Base-by-base conservation (phyloP, 2,113 vertebrate species). In the Brachyistius frenatus region DNA sequence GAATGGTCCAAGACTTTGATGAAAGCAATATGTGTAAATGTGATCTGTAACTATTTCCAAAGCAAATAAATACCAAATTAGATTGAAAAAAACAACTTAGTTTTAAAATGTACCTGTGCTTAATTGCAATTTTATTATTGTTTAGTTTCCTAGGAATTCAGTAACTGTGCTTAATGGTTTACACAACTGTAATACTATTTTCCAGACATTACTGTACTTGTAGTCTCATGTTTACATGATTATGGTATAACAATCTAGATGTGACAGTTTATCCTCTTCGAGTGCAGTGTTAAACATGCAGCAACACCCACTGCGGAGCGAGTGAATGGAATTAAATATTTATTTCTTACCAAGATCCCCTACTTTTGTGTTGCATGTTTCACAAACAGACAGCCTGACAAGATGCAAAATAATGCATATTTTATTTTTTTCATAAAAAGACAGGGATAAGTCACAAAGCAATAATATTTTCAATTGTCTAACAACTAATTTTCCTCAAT, bases 401-500 rank as follows among this genome's bases (percentile, higher is more conserved):
- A 41, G 78, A 50, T 86, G 81, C 81, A 80, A 84, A 79, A 62
- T 73, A 82, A 89, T 85, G 87, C 86, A 83, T 78, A 36, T 91
- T 92, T 91, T 91, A 62, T 87, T 91, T 71, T 66, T 88, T 86
- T 77, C 83, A 87, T 92, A 91, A 90, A 92, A 93, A 93, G 86
- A 92, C 86, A 86, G 78, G 79, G 83, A 84, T 76, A 87, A 91
- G 81, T 91, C 87, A 93, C 92, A 92, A 92, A 91, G 92, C 82
- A 91, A 90, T 68, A 86, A 86, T 73, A 83, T 86, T 88, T 90
- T 87, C 41, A 58, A 73, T 74, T 32, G 16, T 89, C 88, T 92
- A 92, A 90, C 90, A 92, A 68, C 87, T 89, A 88, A 68, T 74
- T 88, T 86, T 79, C 58, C 44, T 76, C 74, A 5, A 61, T 62